Percentiles rank a stretch among this genome's conserved stretches.
Conservation (phyloP, 2,797 vertebrate genomes). For the Hypotaenidia okinawae region DNA sequence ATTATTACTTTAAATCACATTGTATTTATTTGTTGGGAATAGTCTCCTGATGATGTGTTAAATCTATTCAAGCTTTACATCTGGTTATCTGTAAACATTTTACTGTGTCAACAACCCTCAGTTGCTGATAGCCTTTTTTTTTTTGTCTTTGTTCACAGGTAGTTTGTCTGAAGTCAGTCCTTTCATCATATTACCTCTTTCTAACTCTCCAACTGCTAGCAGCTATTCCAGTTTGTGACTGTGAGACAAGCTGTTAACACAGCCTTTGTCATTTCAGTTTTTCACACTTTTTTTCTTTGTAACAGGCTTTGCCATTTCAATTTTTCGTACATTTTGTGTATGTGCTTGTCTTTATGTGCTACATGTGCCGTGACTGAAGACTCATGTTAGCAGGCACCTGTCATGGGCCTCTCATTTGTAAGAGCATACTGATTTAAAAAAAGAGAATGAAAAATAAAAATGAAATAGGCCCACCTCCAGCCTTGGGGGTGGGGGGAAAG, state of each 20-base stretch:
- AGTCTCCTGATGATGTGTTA: not conserved
- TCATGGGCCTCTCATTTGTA: not conserved
- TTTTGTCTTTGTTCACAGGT: too few relatives aligned
- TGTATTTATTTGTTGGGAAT: not conserved
- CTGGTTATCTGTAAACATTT: not conserved
- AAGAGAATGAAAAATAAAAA: not conserved
- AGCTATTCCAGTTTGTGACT: slow-evolving; percentile 22
- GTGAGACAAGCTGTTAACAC: slow-evolving; percentile 23
- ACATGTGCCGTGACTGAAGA: not conserved
- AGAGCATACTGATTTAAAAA: not conserved
- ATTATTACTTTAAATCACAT: not conserved
- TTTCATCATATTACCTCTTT: not conserved
- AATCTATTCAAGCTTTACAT: not conserved
- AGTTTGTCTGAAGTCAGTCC: not conserved
- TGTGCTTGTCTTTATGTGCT: not conserved
- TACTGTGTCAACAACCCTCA: not conserved
- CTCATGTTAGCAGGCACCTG: not conserved
- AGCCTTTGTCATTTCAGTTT: slow-evolving; percentile 62
- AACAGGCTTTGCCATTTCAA: slow-evolving; percentile 35
- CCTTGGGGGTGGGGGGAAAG: not conserved
- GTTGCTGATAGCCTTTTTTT: not conserved
- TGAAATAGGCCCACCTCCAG: not conserved
- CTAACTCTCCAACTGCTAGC: not conserved
- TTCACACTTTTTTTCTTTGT: slow-evolving; percentile 43
- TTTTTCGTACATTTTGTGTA: slow-evolving; percentile 6